These are phyloP conservation scores for Phalacrocorax pelagicus DNA, from an alignment of 2,113 vertebrate genomes.

Conservation along the genomic window DNA sequence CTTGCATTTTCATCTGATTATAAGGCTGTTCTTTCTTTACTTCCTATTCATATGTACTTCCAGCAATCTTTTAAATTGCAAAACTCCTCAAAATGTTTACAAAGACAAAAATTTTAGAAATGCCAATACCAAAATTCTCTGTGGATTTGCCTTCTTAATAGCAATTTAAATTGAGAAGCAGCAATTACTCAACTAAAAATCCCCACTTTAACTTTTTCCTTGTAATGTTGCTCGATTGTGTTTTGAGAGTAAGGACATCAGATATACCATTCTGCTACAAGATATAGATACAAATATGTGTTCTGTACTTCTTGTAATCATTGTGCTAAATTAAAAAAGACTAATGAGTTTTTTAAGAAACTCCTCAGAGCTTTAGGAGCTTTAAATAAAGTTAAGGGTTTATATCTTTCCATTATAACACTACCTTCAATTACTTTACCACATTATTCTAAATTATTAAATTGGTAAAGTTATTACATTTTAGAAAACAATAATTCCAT, in stretches of 20 bases:
- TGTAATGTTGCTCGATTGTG: rapidly evolving
- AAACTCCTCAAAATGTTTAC: background rate
- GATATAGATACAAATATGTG: background rate
- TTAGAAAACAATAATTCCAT: background rate
- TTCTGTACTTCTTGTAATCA: background rate
- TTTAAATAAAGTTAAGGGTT: background rate
- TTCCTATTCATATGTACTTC: background rate
- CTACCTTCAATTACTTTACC: background rate
- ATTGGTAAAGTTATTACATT: background rate
- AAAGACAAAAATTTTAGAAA: background rate
- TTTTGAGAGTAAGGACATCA: background rate
- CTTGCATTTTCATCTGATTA: background rate
- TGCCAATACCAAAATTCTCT: background rate
- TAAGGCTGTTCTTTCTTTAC: background rate
- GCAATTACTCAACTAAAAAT: background rate
- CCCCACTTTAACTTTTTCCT: background rate
- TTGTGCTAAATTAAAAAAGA: background rate
- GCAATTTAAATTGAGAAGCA: background rate
- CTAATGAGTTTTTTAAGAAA: background rate
- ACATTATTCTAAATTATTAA: background rate
- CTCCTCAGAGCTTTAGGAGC: background rate
- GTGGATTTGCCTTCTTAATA: background rate
- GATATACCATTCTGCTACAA: background rate
- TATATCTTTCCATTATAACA: background rate
- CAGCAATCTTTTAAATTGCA: background rate